Percentiles rank a stretch among this genome's conserved stretches.
These are phyloP conservation scores for Nomada flava DNA, from an alignment of 2,888 invertebrate species.

Conservation along the genomic window DNA sequence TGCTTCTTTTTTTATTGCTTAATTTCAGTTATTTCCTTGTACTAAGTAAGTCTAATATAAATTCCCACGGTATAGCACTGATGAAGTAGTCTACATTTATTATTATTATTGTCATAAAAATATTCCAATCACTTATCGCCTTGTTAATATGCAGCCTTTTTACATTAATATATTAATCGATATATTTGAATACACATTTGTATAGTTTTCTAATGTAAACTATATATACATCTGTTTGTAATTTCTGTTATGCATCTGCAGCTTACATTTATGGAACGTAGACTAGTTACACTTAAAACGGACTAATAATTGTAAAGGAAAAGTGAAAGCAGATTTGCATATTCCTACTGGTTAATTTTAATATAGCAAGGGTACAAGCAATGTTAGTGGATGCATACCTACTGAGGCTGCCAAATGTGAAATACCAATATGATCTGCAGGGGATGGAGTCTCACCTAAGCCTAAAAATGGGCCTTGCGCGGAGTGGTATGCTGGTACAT, in stretches of 20 bases:
- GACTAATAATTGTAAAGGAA: conserved; percentile 1
- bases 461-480: conserved; percentile 80
- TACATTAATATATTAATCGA: no score
- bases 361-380: conserved; percentile 36
- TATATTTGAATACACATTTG: no score
- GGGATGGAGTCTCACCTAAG: conserved; percentile 82
- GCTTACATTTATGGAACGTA: conserved; percentile 9
- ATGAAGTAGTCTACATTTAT: not conserved
- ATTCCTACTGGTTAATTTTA: conserved; percentile 39
- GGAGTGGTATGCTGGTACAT: conserved; percentile 83
- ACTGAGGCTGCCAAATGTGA: conserved; percentile 78
- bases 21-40: not conserved
- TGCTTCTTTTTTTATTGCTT: conserved; percentile 10
- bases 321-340: conserved; percentile 1
- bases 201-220: not conserved
- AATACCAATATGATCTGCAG: conserved; percentile 76
- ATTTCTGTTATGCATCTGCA: conserved; percentile 10
- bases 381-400: conserved; percentile 79
- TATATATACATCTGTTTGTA: not conserved
- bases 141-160: not conserved
- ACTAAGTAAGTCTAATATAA: conserved; percentile 4
- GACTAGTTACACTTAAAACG: not conserved
- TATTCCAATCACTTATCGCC: not conserved
- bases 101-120: not conserved
- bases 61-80: not conserved